phyloP scores from a whole-genome alignment of 2,888 invertebrate genomes.

The Cryptus viduatorius region DNA sequence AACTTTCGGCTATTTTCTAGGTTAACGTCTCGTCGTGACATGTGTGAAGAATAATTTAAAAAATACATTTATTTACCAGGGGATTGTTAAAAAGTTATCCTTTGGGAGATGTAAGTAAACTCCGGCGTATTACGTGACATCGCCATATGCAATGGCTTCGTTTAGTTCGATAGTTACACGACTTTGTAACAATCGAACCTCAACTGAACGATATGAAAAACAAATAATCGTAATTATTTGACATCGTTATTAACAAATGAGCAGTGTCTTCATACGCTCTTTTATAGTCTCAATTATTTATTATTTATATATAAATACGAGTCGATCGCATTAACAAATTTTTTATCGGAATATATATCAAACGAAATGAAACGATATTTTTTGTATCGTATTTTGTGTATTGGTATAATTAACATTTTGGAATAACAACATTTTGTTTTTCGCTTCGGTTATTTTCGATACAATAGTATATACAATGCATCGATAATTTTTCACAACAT shows the following conservation, averaged over 20 bases:
- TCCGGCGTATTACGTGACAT: not conserved
- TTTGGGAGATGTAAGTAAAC: slow-evolving; percentile 20
- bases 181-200: slow-evolving; percentile 2
- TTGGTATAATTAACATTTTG: not conserved
- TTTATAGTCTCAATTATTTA: not conserved
- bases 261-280: not conserved
- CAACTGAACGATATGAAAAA: not conserved
- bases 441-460: not conserved
- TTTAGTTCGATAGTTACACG: not conserved
- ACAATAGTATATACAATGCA: not conserved
- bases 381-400: not conserved
- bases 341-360: not conserved
- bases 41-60: slow-evolving; percentile 33
- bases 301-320: not conserved
- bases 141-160: not conserved
- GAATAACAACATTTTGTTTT: no score
- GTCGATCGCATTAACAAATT: not conserved
- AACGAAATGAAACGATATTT: not conserved
- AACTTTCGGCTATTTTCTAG: slow-evolving; percentile 47
- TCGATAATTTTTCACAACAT: not conserved
- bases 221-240: not conserved
- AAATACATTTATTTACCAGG: slow-evolving; percentile 19
- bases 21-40: slow-evolving; percentile 46
- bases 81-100: not conserved
- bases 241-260: not conserved